Conservation (phyloP, 2,113 vertebrate species). For the Chionomys nivalis region DNA sequence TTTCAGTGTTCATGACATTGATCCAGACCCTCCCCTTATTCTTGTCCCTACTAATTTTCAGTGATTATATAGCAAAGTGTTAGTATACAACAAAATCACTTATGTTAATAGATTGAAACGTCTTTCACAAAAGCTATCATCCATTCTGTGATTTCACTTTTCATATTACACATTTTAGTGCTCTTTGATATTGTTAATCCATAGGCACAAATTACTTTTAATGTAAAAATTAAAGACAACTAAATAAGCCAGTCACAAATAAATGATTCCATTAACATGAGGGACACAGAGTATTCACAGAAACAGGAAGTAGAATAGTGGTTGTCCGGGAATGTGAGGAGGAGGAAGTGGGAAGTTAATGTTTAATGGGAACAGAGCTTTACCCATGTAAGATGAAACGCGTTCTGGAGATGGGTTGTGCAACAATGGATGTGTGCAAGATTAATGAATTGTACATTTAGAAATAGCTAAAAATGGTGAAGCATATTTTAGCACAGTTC, state of each 20-base stretch:
- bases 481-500: neutral
- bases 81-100: conserved; percentile 27
- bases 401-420: neutral
- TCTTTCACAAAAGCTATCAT: conserved; percentile 38
- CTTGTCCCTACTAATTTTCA: neutral
- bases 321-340: neutral
- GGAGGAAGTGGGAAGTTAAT: neutral
- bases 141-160: neutral
- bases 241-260: conserved; percentile 25
- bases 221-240: conserved; percentile 46
- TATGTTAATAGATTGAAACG: conserved; percentile 25
- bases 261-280: neutral
- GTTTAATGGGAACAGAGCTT: conserved; percentile 25
- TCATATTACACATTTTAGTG: conserved; percentile 24
- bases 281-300: neutral
- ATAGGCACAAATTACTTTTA: neutral
- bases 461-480: neutral
- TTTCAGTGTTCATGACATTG: conserved; percentile 17
- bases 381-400: neutral
- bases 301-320: neutral
- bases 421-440: conserved; percentile 25
- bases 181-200: neutral
- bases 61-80: conserved; percentile 54
- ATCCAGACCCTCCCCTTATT: conserved; percentile 16
- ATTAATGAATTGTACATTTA: neutral